Base-by-base conservation (phyloP, 2,888 invertebrate species). In the Leptothorax acervorum region DNA sequence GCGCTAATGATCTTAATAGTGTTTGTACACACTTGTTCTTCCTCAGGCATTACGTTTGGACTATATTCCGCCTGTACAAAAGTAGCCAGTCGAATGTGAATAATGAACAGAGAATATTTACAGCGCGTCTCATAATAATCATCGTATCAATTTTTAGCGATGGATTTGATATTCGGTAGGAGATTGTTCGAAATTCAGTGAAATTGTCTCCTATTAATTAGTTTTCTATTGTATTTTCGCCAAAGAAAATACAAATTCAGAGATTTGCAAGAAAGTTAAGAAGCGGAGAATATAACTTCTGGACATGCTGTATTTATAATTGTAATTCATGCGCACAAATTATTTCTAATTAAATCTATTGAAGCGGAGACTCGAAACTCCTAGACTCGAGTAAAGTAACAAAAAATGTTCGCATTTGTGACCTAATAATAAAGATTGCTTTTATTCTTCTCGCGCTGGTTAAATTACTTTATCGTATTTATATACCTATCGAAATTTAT, bases 71-170 rank as follows among this genome's bases (percentile, higher is more conserved):
- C 35, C 63, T 86, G 62, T 60, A 53, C 70, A 35, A 79, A 84
- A 65, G 70, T 51, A 62, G 42, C 57, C 79, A 78, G 83, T 83
- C 70, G 86, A 88, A 88, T 87, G 86, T 90, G 88, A 90, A 90
- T 89, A 89, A 85, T 88, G 86, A 88, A 89, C 90, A 90, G 82
- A 85, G 73, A 63, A 76, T 65, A 55, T 79, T 48, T 39, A 65
- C 71, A 78, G 42, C 15, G 71, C 11, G 65, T 71, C 57, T 15
- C 39, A 39, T 18, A 12, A 51, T 3, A 28, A 42, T 73, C 39
- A 9, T 55, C 23, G 9, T 28, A 6, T 53, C 6, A 39, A 48
- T n/a, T 39, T 28, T 71, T 28, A 55, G 6, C 12, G 3, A 68
- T 18, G 8, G 11, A n/a, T 42, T 42, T 18, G 2, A 18, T 15